Evolutionary conservation across 2,797 vertebrate genomes (phyloP).

Genomic region (Atherinosoma microstoma): DNA sequence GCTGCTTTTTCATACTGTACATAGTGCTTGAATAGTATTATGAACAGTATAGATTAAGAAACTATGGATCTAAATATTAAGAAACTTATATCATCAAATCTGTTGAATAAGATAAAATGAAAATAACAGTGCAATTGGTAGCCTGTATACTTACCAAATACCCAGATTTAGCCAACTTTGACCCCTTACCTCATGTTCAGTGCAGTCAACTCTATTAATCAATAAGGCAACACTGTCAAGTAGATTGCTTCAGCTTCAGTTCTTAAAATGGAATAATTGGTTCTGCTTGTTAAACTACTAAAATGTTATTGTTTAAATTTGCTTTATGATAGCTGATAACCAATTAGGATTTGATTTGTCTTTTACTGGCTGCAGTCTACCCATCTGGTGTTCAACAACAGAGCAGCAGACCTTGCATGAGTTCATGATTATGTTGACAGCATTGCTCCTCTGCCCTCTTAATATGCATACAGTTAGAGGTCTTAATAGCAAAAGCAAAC

Average conservation of each 20-base stretch:
- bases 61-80: too few relatives aligned
- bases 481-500: slow-evolving; percentile 50
- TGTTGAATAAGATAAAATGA: background rate
- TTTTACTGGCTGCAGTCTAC: background rate
- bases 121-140: background rate
- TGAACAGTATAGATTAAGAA: background rate
- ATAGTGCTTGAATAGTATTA: background rate
- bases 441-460: slow-evolving; percentile 13
- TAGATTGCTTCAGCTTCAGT: background rate
- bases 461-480: slow-evolving; percentile 29
- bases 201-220: background rate
- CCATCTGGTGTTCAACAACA: slow-evolving; percentile 1
- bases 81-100: too few relatives aligned
- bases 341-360: background rate
- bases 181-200: background rate
- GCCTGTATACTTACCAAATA: background rate
- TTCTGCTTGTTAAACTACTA: background rate
- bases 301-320: slow-evolving; percentile 2
- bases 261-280: background rate
- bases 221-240: background rate
- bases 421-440: slow-evolving; percentile 27
- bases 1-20: background rate
- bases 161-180: background rate
- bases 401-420: slow-evolving; percentile 13
- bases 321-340: slow-evolving; percentile 3